Evolutionary conservation across 2,888 invertebrate genomes (phyloP), one percentile per base, ranked within the genome.

Genomic region (Zygogramma bicolorata): DNA sequence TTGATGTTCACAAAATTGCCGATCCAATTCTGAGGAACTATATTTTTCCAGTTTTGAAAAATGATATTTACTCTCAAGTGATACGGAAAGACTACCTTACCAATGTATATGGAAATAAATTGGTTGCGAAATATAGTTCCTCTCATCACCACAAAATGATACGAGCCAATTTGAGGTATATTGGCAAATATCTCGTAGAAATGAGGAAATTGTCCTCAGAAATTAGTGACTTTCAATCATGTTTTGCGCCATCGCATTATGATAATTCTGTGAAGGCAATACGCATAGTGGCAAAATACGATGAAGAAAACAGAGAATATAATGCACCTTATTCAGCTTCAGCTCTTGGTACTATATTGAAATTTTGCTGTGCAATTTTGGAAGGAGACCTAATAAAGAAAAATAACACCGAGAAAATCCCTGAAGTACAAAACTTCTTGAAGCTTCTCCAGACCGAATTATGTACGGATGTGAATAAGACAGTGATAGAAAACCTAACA

Each of bases 391-490:
- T 25, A 18, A 72, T 72, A 20, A 68, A 68, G 31, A 22, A 20
- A 7, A 13, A 60, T 13, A 60, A 42, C 42, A 13, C 58, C 13
- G 2, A 8, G 49, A 53, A 40, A 49, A 53, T 63, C 58, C 58
- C 49, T 53, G 29, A 59, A 59, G 29, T 31, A 38, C 4, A 62
- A 22, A 65, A 60, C 42, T 66, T 66, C 27, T 10, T 61, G 18
- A 70, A 49, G 20, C 18, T 70, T 13, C 60, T 70, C 2, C 49
- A 53, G 31, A 70, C 70, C 2, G 70, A 70, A 42, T 57, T 61
- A 18, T 2, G 25, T 8, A 65, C 57, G 6, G 66, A 70, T 34
- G 42, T 70, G 8, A 66, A 70, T 29, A 62, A 61, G 40, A 70
- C 70, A 2, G 70, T 40, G 3, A 38, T 8, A 27, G 65, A 70